A percentile compares a stretch with the other conserved stretches of the same genome.
Evolutionary conservation across 2,888 invertebrate species (phyloP).

Genomic region (Brachypterus glaber): DNA sequence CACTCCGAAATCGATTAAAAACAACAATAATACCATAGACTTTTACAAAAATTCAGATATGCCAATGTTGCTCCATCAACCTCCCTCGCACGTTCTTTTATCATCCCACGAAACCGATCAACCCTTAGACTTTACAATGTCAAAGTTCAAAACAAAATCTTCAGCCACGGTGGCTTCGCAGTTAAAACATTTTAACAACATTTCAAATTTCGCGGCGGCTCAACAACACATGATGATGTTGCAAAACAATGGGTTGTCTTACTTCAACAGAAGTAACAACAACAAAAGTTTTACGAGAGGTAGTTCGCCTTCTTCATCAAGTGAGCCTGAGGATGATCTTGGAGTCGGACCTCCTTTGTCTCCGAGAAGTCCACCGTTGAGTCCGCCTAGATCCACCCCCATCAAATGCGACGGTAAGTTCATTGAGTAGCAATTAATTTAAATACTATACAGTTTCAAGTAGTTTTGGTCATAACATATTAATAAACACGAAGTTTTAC

Average conservation of each 20-base stretch:
- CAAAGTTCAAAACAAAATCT: constrained; percentile 43
- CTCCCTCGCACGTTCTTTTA: constrained; percentile 41
- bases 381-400: constrained; percentile 30
- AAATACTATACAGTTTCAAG: too few species aligned
- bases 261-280: constrained; percentile 36
- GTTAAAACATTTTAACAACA: constrained; percentile 35
- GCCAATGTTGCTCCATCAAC: constrained; percentile 53
- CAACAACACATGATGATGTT: constrained; percentile 40
- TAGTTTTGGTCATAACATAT: too few species aligned
- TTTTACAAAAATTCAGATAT: constrained; percentile 41
- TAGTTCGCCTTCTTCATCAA: constrained; percentile 37
- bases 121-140: constrained; percentile 67
- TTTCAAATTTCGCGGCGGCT: too few species aligned
- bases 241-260: constrained; percentile 38
- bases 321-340: constrained; percentile 42
- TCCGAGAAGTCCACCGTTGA: constrained; percentile 36
- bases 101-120: constrained; percentile 47
- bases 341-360: constrained; percentile 40
- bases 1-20: constrained; percentile 39
- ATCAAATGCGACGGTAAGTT: constrained; percentile 40
- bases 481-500: too few species aligned
- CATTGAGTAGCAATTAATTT: too few species aligned
- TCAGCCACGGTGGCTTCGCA: constrained; percentile 35
- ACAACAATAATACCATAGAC: constrained; percentile 43
- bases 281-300: constrained; percentile 34